These are phyloP conservation scores for Sphaerophoria taeniata DNA, from an alignment of 2,888 invertebrate genomes.

Conservation along the genomic window DNA sequence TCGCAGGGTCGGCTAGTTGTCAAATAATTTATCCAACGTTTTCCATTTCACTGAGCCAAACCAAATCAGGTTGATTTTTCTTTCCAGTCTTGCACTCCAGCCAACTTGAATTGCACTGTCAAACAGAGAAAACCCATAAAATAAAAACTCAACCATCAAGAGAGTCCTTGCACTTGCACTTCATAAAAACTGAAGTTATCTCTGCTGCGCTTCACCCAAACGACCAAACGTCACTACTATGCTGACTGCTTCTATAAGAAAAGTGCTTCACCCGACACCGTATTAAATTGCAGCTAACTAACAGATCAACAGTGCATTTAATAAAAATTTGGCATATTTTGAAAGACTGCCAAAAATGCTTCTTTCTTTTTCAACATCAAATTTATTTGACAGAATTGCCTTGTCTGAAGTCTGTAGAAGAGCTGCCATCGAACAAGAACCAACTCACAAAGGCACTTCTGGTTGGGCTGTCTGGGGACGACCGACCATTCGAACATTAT, in stretches of 20 bases:
- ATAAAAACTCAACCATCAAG: neutral
- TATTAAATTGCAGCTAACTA: constrained; percentile 67
- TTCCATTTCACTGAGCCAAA: constrained; percentile 53
- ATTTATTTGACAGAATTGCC: constrained; percentile 32
- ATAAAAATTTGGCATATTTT: constrained; percentile 64
- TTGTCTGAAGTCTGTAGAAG: constrained; percentile 6
- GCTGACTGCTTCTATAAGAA: constrained; percentile 44
- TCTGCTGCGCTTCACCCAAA: constrained; percentile 22
- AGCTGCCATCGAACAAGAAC: neutral
- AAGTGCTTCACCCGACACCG: constrained; percentile 57
- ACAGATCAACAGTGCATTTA: constrained; percentile 63
- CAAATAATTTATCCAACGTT: constrained; percentile 37
- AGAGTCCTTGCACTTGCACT: constrained; percentile 60
- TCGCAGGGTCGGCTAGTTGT: too few relatives aligned
- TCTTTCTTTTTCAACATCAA: constrained; percentile 30
- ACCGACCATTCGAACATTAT: constrained; percentile 13
- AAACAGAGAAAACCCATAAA: neutral
- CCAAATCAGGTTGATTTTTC: constrained; percentile 55
- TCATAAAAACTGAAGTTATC: constrained; percentile 63
- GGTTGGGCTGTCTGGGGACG: neutral
- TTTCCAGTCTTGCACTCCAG: constrained; percentile 40
- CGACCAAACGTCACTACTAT: constrained; percentile 14
- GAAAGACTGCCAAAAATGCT: constrained; percentile 68
- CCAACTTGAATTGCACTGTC: neutral
- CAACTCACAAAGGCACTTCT: neutral